Conservation (phyloP, 2,797 vertebrate species). For the Echeneis naucrates region DNA sequence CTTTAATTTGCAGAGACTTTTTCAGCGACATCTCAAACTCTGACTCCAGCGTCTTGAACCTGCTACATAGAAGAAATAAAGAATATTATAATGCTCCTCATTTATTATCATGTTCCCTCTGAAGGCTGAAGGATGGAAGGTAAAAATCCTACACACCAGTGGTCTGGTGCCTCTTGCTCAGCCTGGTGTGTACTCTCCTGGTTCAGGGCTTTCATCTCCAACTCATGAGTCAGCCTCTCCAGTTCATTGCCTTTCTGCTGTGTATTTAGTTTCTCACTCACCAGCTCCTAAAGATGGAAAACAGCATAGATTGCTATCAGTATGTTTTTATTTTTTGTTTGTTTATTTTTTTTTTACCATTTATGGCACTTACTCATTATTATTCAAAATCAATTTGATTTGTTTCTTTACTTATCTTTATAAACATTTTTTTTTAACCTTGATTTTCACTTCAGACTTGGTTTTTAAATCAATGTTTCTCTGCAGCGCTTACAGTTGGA, state of each 20-base stretch:
- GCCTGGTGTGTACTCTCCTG: constrained; percentile 85
- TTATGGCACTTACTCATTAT: neutral
- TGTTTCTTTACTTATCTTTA: neutral
- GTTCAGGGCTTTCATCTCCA: constrained; percentile 91
- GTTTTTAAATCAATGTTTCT: constrained; percentile 1
- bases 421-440: no score
- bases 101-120: neutral
- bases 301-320: neutral
- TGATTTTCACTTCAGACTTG: neutral
- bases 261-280: constrained; percentile 91
- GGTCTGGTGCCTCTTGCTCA: constrained; percentile 85
- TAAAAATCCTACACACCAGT: constrained; percentile 80
- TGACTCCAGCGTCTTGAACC: constrained; percentile 92
- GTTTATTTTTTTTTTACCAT: neutral
- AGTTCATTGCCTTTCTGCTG: constrained; percentile 94
- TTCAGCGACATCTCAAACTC: constrained; percentile 91
- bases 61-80: constrained; percentile 65
- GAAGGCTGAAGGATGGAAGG: neutral
- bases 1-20: constrained; percentile 93
- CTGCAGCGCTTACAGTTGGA: no score
- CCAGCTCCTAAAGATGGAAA: constrained; percentile 88
- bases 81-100: neutral
- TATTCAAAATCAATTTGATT: neutral
- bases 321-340: no score
- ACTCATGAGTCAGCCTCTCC: constrained; percentile 88